Evolutionary conservation across 1,140 invertebrate species (phyloP).

Genomic region (Nasonia vitripennis): DNA sequence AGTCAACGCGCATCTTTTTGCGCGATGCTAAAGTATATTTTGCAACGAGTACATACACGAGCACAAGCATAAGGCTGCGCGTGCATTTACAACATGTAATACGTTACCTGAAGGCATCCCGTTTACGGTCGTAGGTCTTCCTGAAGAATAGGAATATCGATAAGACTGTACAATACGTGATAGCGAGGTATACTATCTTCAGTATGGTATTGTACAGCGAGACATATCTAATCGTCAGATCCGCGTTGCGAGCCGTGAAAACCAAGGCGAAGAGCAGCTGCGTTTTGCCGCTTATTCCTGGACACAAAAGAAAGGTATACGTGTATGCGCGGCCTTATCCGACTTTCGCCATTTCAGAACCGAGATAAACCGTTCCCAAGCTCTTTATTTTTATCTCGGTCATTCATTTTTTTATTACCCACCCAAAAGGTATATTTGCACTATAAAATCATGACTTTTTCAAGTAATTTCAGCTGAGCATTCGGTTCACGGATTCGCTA

Average conservation of each 20-base stretch:
- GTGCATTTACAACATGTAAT: background rate
- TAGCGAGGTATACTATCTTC: slow-evolving; percentile 29
- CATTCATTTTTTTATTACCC: background rate
- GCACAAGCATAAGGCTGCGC: background rate
- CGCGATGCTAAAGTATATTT: background rate
- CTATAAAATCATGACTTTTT: background rate
- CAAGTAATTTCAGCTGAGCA: background rate
- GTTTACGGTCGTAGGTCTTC: slow-evolving; percentile 43
- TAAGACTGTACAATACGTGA: slow-evolving; percentile 40
- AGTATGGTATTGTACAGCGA: slow-evolving; percentile 44
- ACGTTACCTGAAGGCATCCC: slow-evolving; percentile 48
- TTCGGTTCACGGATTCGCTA: background rate
- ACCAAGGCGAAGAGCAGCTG: slow-evolving; percentile 43
- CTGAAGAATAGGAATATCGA: slow-evolving; percentile 47
- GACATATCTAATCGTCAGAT: slow-evolving; percentile 24
- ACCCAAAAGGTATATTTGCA: too few relatives aligned
- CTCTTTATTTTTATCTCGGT: too few relatives aligned
- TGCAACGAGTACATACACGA: background rate
- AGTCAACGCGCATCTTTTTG: background rate
- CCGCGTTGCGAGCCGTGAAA: slow-evolving; percentile 34
- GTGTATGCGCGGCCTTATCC: background rate
- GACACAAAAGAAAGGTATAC: background rate
- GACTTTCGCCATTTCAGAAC: background rate
- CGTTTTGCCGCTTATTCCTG: slow-evolving; percentile 49
- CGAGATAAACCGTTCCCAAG: background rate